Conservation (phyloP, 2,888 invertebrate genomes). For the Lysandra bellargus region DNA sequence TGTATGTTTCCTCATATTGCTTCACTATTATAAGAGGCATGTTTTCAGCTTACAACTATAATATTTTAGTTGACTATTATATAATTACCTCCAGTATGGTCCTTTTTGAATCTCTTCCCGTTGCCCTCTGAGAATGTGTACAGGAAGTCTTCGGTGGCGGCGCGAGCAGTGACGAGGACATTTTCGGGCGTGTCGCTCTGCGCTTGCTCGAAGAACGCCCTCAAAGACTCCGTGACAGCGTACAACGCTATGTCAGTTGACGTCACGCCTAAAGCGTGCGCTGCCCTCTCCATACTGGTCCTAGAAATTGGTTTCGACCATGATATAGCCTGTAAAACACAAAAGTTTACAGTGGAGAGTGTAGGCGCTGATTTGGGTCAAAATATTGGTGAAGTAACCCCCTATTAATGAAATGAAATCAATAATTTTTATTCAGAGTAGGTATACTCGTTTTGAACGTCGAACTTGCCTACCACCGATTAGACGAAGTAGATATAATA, state of each 20-base stretch:
- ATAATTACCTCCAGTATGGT: conserved; percentile 75
- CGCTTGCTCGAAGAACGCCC: conserved; percentile 81
- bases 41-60: no score
- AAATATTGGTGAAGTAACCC: background rate
- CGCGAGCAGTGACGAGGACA: conserved; percentile 83
- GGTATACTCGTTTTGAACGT: no score
- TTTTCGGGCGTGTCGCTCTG: conserved; percentile 77
- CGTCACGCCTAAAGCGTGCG: conserved; percentile 80
- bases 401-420: no score
- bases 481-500: no score
- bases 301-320: conserved; percentile 85
- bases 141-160: conserved; percentile 79
- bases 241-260: conserved; percentile 83
- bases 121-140: conserved; percentile 73
- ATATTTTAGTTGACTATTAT: background rate
- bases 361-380: background rate
- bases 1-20: no score
- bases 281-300: conserved; percentile 79
- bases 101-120: conserved; percentile 73
- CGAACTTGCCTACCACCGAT: background rate
- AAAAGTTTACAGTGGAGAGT: conserved; percentile 2
- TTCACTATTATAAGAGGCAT: no score
- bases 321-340: conserved; percentile 75
- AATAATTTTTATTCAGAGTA: no score
- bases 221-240: conserved; percentile 82